phyloP scores from a whole-genome alignment of 2,113 vertebrate genomes.

The Suncus etruscus region DNA sequence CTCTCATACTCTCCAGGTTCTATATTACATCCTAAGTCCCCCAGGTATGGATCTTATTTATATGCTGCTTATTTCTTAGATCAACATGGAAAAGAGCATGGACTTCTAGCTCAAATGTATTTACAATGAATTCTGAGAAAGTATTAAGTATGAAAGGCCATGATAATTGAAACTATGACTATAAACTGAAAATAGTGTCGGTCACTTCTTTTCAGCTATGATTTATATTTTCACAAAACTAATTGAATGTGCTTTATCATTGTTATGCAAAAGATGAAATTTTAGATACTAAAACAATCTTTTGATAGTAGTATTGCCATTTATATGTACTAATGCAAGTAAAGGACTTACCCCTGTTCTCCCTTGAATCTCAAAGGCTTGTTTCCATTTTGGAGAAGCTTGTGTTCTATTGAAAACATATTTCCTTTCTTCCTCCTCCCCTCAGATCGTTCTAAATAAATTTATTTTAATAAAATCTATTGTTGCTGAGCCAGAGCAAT shows the following conservation, averaged over 20 bases:
- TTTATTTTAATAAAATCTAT: no score
- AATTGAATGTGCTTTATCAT: background rate
- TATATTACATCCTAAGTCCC: background rate
- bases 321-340: background rate
- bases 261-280: background rate
- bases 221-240: background rate
- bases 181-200: background rate
- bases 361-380: no score
- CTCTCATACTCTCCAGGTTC: no score
- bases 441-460: no score
- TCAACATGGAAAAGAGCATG: background rate
- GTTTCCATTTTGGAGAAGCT: no score
- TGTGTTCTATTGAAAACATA: no score
- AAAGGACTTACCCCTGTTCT: background rate
- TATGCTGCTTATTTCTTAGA: background rate
- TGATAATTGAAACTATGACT: background rate
- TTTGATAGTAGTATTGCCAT: background rate
- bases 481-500: no score
- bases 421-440: no score
- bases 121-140: background rate
- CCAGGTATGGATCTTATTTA: background rate
- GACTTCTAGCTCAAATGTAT: background rate
- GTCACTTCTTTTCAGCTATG: constrained; percentile 35
- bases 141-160: background rate
- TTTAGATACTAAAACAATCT: background rate